Evolutionary conservation across 2,888 invertebrate species (phyloP).

Genomic region (Timandra comae): DNA sequence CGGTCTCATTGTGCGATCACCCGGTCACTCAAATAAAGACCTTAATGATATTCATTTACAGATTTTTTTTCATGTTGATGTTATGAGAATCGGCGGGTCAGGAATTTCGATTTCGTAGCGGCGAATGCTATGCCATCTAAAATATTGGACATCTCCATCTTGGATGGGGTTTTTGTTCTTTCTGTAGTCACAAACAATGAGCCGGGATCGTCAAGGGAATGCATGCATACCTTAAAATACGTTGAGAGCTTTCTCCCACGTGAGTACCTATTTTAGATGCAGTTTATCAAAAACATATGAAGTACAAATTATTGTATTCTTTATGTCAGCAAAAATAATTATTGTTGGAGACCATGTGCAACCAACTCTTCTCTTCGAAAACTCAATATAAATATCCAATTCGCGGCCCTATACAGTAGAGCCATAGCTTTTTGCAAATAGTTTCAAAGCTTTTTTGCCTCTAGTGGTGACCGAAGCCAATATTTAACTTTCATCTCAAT

Average conservation of each 20-base stretch:
- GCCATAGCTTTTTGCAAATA: too few species aligned
- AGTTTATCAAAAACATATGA: too few species aligned
- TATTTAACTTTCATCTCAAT: too few species aligned
- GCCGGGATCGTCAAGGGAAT: slow-evolving; percentile 70
- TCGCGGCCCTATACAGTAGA: too few species aligned
- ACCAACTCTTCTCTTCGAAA: too few species aligned
- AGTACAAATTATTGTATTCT: too few species aligned
- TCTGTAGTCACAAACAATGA: slow-evolving; percentile 71
- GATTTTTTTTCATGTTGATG: slow-evolving; percentile 33
- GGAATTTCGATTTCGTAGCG: slow-evolving; percentile 72
- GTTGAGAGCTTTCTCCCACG: slow-evolving; percentile 50
- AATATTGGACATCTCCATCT: slow-evolving; percentile 78
- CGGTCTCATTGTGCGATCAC: slow-evolving; percentile 41
- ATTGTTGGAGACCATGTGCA: too few species aligned
- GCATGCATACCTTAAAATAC: slow-evolving; percentile 68
- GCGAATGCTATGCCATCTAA: slow-evolving; percentile 76
- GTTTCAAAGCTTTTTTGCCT: too few species aligned
- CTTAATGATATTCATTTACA: slow-evolving; percentile 41
- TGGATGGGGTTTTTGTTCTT: slow-evolving; percentile 67
- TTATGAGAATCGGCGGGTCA: slow-evolving; percentile 52
- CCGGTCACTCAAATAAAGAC: slow-evolving; percentile 41
- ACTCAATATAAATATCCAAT: too few species aligned
- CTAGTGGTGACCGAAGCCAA: too few species aligned
- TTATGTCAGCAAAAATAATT: too few species aligned
- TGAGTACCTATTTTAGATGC: slow-evolving; percentile 24